Percentiles rank a stretch among this genome's conserved stretches.
Conservation (phyloP, 35 echinoderm and acorn worm species). For the Chiridota heheva region DNA sequence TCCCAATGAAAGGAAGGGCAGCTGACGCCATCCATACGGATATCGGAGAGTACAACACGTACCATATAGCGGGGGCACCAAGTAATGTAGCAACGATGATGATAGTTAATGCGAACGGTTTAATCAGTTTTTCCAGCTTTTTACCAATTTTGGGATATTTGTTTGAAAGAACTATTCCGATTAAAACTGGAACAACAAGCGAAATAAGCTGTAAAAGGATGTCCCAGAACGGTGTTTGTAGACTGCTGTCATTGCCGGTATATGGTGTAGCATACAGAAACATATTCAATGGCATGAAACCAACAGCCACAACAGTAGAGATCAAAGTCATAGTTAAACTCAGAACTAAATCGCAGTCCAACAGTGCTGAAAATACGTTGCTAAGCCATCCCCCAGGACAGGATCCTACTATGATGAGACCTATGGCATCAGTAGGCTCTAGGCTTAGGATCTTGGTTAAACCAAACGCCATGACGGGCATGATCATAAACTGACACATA, state of each 20-base stretch:
- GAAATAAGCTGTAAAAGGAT: conserved; percentile 42
- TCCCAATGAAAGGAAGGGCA: conserved; percentile 48
- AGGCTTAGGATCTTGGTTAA: conserved; percentile 42
- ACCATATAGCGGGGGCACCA: conserved; percentile 41
- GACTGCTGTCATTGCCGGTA: conserved; percentile 6
- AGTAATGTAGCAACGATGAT: conserved; percentile 24
- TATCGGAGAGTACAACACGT: conserved; percentile 37
- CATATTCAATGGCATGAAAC: conserved; percentile 63
- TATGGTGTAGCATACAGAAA: conserved; percentile 56
- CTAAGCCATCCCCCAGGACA: conserved; percentile 82
- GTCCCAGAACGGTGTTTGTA: conserved; percentile 45
- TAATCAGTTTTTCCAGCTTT: conserved; percentile 36
- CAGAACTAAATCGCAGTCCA: conserved; percentile 68
- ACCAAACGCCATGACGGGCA: conserved; percentile 52
- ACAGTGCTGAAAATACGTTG: conserved; percentile 61
- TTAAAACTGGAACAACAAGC: conserved; percentile 55
- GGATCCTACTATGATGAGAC: conserved; percentile 50
- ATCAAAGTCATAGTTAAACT: conserved; percentile 76
- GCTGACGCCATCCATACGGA: conserved; percentile 20
- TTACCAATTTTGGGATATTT: conserved; percentile 54
- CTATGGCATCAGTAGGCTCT: conserved; percentile 43
- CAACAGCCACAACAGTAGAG: conserved; percentile 59
- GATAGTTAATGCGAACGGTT: conserved; percentile 23
- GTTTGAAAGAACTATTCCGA: conserved; percentile 40
- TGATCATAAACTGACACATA: conserved; percentile 74